Percentiles rank a stretch among this genome's conserved stretches.
Evolutionary conservation across 2,113 vertebrate species (phyloP).

Genomic region (Emydocephalus ijimae): DNA sequence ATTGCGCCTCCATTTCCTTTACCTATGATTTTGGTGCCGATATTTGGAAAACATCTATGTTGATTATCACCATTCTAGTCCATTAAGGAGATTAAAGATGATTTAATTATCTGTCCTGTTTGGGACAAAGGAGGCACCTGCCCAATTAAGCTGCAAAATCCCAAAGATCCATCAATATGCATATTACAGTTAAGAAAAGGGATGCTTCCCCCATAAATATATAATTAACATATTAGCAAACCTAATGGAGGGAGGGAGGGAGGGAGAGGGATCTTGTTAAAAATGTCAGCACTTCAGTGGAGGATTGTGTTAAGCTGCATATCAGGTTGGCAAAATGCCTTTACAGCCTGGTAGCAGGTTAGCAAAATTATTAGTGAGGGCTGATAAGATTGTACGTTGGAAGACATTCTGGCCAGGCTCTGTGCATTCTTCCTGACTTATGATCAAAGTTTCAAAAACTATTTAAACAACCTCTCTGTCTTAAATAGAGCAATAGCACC

Average conservation of each 20-base stretch:
- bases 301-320: neutral
- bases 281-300: neutral
- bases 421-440: neutral
- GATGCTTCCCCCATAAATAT: neutral
- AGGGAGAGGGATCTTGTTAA: neutral
- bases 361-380: neutral
- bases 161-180: slow-evolving; percentile 17
- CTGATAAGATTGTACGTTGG: neutral
- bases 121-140: slow-evolving; percentile 28
- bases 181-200: neutral
- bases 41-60: slow-evolving; percentile 45
- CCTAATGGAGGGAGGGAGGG: neutral
- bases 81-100: slow-evolving; percentile 43
- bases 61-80: slow-evolving; percentile 45
- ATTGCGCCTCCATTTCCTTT: neutral
- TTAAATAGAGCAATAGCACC: neutral
- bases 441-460: neutral
- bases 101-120: slow-evolving; percentile 43
- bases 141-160: slow-evolving; percentile 14
- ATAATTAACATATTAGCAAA: slow-evolving; percentile 2
- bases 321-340: neutral
- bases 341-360: neutral
- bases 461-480: neutral
- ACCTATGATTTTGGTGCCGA: slow-evolving; percentile 11
- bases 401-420: neutral